phyloP scores from a whole-genome alignment of 2,888 invertebrate species.

The Perithous albicinctus region DNA sequence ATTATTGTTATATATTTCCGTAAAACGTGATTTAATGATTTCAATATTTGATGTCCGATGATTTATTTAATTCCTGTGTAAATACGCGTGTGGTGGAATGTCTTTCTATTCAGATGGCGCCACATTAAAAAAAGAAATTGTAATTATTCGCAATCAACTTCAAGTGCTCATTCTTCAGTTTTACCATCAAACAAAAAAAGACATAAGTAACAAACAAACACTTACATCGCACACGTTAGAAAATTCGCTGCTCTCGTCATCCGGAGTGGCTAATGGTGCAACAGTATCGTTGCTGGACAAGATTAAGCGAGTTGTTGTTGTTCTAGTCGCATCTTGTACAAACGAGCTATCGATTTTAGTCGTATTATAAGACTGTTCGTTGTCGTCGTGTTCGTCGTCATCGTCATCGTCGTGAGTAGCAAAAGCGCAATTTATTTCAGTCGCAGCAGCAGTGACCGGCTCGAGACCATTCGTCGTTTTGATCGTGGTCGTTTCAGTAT shows the following conservation, averaged over 20 bases:
- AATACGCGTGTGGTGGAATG: too few species aligned
- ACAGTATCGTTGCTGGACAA: constrained; percentile 60
- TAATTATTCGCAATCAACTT: too few species aligned
- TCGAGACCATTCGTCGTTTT: constrained; percentile 53
- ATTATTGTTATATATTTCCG: too few species aligned
- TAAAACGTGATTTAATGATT: too few species aligned
- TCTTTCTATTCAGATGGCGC: too few species aligned
- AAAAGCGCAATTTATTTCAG: constrained; percentile 42
- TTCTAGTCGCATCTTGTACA: constrained; percentile 32
- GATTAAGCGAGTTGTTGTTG: constrained; percentile 44
- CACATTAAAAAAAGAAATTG: too few species aligned
- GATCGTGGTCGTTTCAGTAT: constrained; percentile 41
- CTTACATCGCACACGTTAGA: constrained; percentile 82
- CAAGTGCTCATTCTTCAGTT: too few species aligned
- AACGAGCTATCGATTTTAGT: constrained; percentile 64
- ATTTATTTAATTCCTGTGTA: too few species aligned
- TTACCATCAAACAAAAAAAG: too few species aligned
- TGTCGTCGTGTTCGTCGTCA: constrained; percentile 52
- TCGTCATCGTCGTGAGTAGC: constrained; percentile 18
- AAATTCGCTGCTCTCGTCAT: constrained; percentile 80
- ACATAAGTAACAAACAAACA: constrained; percentile 68
- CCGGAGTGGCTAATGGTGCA: constrained; percentile 80
- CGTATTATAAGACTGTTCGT: constrained; percentile 60
- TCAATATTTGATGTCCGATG: too few species aligned
- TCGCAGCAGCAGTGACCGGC: constrained; percentile 1